These are phyloP conservation scores for Isurus oxyrinchus DNA, from an alignment of 2,113 vertebrate species.

Conservation along the genomic window DNA sequence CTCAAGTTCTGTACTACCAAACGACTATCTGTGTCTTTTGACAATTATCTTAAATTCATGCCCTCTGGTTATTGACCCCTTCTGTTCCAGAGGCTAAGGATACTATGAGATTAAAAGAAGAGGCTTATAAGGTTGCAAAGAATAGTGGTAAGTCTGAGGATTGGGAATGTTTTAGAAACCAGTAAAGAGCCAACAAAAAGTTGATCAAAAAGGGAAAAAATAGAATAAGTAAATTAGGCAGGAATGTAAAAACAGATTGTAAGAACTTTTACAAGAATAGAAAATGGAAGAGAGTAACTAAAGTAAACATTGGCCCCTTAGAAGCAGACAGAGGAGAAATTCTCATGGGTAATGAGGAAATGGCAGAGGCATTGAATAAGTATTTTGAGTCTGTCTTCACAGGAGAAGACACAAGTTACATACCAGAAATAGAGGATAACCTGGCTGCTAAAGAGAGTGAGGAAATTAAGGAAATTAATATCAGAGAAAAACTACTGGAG, in stretches of 20 bases:
- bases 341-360: background rate
- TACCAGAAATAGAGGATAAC: too few species aligned
- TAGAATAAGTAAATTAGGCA: background rate
- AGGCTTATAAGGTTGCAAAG: background rate
- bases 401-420: background rate
- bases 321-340: background rate
- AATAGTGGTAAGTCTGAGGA: background rate
- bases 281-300: background rate
- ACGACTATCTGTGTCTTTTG: background rate
- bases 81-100: background rate
- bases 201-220: background rate
- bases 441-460: too few species aligned
- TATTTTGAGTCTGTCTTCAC: background rate
- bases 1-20: too few species aligned
- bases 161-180: background rate
- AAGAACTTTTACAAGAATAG: background rate
- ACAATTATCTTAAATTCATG: background rate
- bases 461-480: too few species aligned
- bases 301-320: background rate
- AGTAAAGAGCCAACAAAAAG: background rate
- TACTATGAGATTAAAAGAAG: background rate
- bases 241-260: background rate
- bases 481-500: too few species aligned
- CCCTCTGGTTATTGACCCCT: background rate
- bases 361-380: background rate